Evolutionary conservation across 2,888 invertebrate species (phyloP).

Genomic region (Koerneria pararmatus): DNA sequence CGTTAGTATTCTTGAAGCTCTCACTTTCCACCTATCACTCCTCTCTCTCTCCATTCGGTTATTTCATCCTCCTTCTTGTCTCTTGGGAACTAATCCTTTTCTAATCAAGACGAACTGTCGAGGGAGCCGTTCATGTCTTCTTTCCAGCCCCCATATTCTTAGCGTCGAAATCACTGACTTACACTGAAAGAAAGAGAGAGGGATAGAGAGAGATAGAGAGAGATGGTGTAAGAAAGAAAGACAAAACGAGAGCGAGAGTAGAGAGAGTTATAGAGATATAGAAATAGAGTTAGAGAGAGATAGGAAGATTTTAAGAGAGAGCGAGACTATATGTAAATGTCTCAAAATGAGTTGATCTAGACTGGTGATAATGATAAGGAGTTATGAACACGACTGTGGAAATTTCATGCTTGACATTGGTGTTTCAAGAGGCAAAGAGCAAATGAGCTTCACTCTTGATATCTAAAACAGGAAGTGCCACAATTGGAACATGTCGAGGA

Average conservation of each 20-base stretch:
- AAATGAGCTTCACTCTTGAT: too few relatives aligned
- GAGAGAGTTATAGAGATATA: background rate
- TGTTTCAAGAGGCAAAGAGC: too few relatives aligned
- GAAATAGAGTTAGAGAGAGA: background rate
- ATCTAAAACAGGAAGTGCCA: too few relatives aligned
- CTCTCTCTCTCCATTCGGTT: slow-evolving; percentile 11
- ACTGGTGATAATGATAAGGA: too few relatives aligned
- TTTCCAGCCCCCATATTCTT: background rate
- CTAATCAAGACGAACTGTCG: background rate
- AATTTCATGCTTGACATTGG: too few relatives aligned
- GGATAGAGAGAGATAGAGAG: background rate
- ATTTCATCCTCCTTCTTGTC: slow-evolving; percentile 12
- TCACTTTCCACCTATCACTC: slow-evolving; percentile 23
- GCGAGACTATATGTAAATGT: background rate
- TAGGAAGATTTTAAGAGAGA: background rate
- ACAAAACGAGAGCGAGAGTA: background rate
- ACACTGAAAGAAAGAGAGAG: background rate
- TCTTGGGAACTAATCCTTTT: background rate
- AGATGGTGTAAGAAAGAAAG: slow-evolving; percentile 18
- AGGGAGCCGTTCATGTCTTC: too few relatives aligned
- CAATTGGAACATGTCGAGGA: too few relatives aligned
- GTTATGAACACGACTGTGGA: too few relatives aligned
- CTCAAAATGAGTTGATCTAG: too few relatives aligned
- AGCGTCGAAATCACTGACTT: background rate
- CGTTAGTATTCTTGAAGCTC: slow-evolving; percentile 20